These are phyloP conservation scores for Aphodius granarius DNA, from an alignment of 2,888 invertebrate species.

Conservation along the genomic window DNA sequence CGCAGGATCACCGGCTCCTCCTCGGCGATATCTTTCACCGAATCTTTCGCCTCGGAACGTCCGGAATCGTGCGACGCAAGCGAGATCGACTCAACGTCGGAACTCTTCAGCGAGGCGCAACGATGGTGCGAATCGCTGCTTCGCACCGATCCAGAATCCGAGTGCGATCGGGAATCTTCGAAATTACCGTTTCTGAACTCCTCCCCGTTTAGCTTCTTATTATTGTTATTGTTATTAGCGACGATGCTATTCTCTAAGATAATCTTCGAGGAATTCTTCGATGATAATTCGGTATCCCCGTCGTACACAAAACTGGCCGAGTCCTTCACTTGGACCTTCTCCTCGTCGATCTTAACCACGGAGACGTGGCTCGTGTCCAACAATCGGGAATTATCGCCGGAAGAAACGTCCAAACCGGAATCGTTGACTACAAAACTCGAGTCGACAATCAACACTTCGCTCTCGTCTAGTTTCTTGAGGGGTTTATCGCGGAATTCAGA, in stretches of 20 bases:
- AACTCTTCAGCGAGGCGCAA: conserved; percentile 55
- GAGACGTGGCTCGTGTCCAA: conserved; percentile 88
- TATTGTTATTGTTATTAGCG: conserved; percentile 47
- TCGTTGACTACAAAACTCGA: conserved; percentile 71
- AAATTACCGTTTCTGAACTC: conserved; percentile 61
- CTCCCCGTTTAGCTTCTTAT: conserved; percentile 50
- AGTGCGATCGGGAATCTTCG: conserved; percentile 62
- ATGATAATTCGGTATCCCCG: conserved; percentile 53
- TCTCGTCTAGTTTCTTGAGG: conserved; percentile 77
- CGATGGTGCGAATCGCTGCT: conserved; percentile 55
- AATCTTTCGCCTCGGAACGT: conserved; percentile 61
- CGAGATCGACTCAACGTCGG: conserved; percentile 82
- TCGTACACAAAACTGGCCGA: conserved; percentile 55
- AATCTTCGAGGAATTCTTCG: conserved; percentile 53
- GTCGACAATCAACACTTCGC: conserved; percentile 78
- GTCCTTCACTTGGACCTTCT: conserved; percentile 73
- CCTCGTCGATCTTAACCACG: conserved; percentile 86
- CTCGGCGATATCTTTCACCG: conserved; percentile 46
- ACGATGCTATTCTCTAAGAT: conserved; percentile 49
- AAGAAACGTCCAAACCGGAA: conserved; percentile 63
- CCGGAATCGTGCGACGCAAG: conserved; percentile 78
- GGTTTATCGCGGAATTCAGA: conserved; percentile 53
- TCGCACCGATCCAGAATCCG: conserved; percentile 74
- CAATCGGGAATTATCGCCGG: conserved; percentile 53
- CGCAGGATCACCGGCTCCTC: conserved; percentile 74